Percentiles rank a stretch among this genome's conserved stretches.
Conservation (phyloP, 2,888 invertebrate genomes). For the Caenorhabditis uteleia region DNA sequence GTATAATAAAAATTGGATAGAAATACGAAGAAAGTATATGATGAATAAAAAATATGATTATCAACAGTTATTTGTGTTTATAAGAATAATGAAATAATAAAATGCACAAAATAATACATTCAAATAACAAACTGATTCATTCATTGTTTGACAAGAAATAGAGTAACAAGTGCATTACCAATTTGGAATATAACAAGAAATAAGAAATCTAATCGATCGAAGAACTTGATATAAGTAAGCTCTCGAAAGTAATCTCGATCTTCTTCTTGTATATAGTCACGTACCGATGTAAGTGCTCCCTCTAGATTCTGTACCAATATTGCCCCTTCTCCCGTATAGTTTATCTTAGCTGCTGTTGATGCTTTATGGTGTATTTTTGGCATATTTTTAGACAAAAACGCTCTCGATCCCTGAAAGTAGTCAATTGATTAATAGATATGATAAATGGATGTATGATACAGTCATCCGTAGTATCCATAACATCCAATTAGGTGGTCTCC, state of each 20-base stretch:
- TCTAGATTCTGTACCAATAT: slow-evolving; percentile 21
- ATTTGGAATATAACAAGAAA: slow-evolving; percentile 47
- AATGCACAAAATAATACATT: background rate
- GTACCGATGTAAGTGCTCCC: slow-evolving; percentile 14
- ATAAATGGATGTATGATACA: too few species aligned
- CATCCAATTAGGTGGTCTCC: slow-evolving; percentile 40
- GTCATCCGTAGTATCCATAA: slow-evolving; percentile 29
- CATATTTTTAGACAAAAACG: slow-evolving; percentile 24
- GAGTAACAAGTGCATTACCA: slow-evolving; percentile 32
- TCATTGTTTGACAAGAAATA: slow-evolving; percentile 23
- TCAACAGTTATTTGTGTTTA: too few species aligned
- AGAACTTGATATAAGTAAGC: slow-evolving; percentile 45
- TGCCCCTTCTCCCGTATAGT: slow-evolving; percentile 29
- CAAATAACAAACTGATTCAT: background rate
- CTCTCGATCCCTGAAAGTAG: slow-evolving; percentile 20
- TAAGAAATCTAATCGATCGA: slow-evolving; percentile 48
- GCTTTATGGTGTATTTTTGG: slow-evolving; percentile 17
- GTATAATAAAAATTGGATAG: too few species aligned
- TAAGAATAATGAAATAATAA: too few species aligned
- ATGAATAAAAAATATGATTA: too few species aligned
- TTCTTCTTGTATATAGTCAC: slow-evolving; percentile 38
- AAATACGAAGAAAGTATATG: too few species aligned
- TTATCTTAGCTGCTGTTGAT: slow-evolving; percentile 2
- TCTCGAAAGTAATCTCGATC: slow-evolving; percentile 41
- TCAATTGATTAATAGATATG: background rate